Evolutionary conservation across 2,797 vertebrate species (phyloP).

Genomic region (Macropodus opercularis): DNA sequence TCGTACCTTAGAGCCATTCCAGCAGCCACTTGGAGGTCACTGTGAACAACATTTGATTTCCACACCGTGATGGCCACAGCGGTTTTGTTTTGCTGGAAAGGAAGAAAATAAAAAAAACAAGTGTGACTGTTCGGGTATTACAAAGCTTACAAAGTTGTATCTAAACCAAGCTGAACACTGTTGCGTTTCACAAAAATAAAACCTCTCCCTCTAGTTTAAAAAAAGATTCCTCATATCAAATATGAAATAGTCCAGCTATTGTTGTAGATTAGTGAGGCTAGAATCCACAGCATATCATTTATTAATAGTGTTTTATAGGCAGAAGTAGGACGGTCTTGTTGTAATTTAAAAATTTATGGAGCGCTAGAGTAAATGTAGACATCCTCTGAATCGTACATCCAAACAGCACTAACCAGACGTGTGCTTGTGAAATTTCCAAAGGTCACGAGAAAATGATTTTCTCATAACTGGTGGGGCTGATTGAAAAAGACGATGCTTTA

Average conservation of each 20-base stretch:
- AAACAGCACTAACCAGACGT: constrained; percentile 33
- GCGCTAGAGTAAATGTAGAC: constrained; percentile 29
- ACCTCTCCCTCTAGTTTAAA: constrained; percentile 12
- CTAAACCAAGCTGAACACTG: constrained; percentile 26
- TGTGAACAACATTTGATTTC: constrained; percentile 19
- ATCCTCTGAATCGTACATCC: constrained; percentile 13
- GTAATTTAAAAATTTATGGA: constrained; percentile 46
- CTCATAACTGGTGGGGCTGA: constrained; percentile 40
- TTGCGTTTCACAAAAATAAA: constrained; percentile 28
- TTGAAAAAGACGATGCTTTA: constrained; percentile 49
- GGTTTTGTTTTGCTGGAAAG: constrained; percentile 32
- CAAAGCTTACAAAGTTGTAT: constrained; percentile 24
- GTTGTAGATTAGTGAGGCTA: constrained; percentile 43
- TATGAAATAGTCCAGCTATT: constrained; percentile 47
- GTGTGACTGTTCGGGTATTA: constrained; percentile 5
- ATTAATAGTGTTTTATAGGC: constrained; percentile 64
- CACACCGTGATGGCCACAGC: constrained; percentile 3
- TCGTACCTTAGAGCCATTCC: constrained; percentile 45
- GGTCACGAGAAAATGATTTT: constrained; percentile 34
- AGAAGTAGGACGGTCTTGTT: constrained; percentile 32
- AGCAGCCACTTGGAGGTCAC: constrained; percentile 45
- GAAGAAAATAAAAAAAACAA: constrained; percentile 15
- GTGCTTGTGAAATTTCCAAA: constrained; percentile 37
- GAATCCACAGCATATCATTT: constrained; percentile 62
- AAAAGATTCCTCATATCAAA: constrained; percentile 25